These are phyloP conservation scores for Sphinx pinastri DNA, from an alignment of 2,888 invertebrate species.

Conservation along the genomic window DNA sequence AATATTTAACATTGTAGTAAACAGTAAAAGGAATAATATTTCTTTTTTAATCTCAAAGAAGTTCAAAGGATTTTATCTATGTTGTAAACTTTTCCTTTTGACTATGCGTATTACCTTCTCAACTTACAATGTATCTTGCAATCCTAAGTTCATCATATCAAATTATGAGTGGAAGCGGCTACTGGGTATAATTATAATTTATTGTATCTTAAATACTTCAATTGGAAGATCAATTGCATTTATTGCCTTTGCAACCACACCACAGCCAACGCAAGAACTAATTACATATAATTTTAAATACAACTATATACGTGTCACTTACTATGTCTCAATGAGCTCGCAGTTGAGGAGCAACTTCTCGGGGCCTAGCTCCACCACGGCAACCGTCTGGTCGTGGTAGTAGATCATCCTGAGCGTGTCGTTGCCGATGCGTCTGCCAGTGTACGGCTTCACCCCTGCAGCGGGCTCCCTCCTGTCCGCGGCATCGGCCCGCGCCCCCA, in stretches of 20 bases:
- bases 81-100: background rate
- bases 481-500: conserved; percentile 65
- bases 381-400: conserved; percentile 92
- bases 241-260: background rate
- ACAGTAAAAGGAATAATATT: no score
- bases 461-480: conserved; percentile 62
- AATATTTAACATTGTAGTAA: background rate
- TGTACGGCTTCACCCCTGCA: conserved; percentile 84
- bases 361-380: conserved; percentile 90
- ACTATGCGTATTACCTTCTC: background rate
- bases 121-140: no score
- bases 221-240: background rate
- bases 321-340: conserved; percentile 94
- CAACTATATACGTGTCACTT: conserved; percentile 78
- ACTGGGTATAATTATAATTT: no score
- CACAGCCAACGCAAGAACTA: background rate
- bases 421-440: conserved; percentile 86
- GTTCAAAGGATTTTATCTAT: background rate
- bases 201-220: background rate
- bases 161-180: no score
- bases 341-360: conserved; percentile 89
- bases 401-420: conserved; percentile 90
- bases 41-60: no score
- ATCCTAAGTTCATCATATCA: no score
- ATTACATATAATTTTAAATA: background rate